phyloP scores from a whole-genome alignment of 2,888 invertebrate species.

The Mesorhabditis spiculigera region DNA sequence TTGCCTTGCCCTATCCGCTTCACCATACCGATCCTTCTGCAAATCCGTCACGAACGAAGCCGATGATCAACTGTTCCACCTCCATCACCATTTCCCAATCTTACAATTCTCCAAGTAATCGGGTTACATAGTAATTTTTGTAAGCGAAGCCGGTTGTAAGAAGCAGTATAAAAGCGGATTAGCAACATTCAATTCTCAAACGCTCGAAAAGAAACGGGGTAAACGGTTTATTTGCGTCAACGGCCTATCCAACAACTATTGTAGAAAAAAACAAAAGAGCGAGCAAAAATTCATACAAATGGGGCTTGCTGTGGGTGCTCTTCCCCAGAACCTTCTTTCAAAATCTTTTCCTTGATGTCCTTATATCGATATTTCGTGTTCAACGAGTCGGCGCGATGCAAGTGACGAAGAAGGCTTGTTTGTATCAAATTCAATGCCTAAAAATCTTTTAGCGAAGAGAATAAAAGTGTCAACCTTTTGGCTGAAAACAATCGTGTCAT shows the following conservation, averaged over 20 bases:
- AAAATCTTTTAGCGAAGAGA: constrained; percentile 11
- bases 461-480: constrained; percentile 53
- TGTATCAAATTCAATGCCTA: constrained; percentile 81
- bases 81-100: no score
- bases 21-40: no score
- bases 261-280: background rate
- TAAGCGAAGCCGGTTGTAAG: no score
- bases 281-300: constrained; percentile 36
- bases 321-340: constrained; percentile 50
- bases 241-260: background rate
- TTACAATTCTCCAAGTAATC: no score
- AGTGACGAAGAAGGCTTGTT: constrained; percentile 61
- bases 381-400: constrained; percentile 41
- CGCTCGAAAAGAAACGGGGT: background rate
- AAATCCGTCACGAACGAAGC: no score
- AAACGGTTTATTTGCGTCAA: background rate
- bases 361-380: constrained; percentile 42
- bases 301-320: constrained; percentile 48
- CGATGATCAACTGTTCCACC: no score
- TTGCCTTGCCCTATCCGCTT: no score
- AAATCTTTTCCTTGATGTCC: constrained; percentile 50
- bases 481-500: constrained; percentile 85
- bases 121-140: no score
- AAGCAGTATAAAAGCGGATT: no score
- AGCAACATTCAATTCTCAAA: no score